Conservation (phyloP, 2,113 vertebrate genomes). For the Bolborhynchus lineola region DNA sequence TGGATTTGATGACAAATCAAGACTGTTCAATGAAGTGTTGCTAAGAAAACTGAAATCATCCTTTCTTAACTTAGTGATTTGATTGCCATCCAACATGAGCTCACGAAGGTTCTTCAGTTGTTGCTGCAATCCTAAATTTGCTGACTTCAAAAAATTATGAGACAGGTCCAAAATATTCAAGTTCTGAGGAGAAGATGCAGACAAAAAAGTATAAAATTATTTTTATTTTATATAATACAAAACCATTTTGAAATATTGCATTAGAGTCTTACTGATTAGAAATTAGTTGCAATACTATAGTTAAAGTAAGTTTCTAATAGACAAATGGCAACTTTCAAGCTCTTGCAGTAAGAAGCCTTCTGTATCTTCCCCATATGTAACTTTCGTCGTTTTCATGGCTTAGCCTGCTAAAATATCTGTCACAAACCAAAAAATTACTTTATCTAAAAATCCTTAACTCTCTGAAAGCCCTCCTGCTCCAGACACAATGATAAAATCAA, state of each 20-base stretch:
- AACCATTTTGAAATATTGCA: not conserved
- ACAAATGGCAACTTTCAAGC: not conserved
- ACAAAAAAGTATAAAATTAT: not conserved
- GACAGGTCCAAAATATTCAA: conserved; percentile 86
- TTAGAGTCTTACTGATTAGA: not conserved
- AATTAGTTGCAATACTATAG: not conserved
- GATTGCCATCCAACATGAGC: conserved; percentile 78
- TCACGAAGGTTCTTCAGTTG: conserved; percentile 81
- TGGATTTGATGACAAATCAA: conserved; percentile 83
- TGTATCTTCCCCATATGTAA: not conserved
- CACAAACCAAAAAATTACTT: not conserved
- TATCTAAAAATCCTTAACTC: not conserved
- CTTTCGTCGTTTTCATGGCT: not conserved
- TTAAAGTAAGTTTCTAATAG: not conserved
- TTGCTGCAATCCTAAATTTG: conserved; percentile 75
- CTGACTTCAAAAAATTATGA: conserved; percentile 80
- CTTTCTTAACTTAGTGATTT: conserved; percentile 74
- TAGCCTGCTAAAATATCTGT: not conserved
- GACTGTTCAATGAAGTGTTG: conserved; percentile 74
- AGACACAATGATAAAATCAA: not conserved
- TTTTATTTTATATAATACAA: not conserved
- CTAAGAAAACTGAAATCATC: conserved; percentile 84
- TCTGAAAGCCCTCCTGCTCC: not conserved
- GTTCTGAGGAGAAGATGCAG: conserved; percentile 70
- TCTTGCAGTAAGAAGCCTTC: not conserved